These are phyloP conservation scores for Acomys russatus DNA, from an alignment of 2,797 vertebrate species.

Conservation along the genomic window DNA sequence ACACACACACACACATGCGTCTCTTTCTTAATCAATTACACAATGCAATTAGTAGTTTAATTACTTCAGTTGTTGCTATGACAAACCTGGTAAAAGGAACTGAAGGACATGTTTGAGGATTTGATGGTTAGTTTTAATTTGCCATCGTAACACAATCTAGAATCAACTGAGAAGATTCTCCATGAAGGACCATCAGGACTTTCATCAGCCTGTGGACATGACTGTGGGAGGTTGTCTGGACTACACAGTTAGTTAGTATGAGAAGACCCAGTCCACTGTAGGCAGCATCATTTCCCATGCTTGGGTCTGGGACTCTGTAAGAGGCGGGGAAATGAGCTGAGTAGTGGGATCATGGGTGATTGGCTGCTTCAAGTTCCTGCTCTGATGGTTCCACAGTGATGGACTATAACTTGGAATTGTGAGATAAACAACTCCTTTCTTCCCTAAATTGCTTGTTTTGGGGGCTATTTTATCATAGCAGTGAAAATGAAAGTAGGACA, in stretches of 20 bases:
- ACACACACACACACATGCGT: neutral
- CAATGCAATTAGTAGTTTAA: neutral
- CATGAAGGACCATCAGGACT: neutral
- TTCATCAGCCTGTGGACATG: neutral
- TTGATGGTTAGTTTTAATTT: neutral
- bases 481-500: neutral
- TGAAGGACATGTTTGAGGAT: neutral
- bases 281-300: neutral
- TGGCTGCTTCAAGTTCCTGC: neutral
- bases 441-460: neutral
- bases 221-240: neutral
- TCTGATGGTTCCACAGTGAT: neutral
- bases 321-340: neutral
- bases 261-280: neutral
- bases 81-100: neutral
- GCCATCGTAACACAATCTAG: neutral
- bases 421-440: neutral
- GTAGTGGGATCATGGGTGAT: neutral
- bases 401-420: neutral
- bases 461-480: neutral
- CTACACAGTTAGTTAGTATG: neutral
- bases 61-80: neutral
- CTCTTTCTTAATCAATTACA: neutral
- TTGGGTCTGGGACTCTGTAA: neutral
- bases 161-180: neutral